Conservation (phyloP, 1,140 invertebrate species). For the Penaeus chinensis region DNA sequence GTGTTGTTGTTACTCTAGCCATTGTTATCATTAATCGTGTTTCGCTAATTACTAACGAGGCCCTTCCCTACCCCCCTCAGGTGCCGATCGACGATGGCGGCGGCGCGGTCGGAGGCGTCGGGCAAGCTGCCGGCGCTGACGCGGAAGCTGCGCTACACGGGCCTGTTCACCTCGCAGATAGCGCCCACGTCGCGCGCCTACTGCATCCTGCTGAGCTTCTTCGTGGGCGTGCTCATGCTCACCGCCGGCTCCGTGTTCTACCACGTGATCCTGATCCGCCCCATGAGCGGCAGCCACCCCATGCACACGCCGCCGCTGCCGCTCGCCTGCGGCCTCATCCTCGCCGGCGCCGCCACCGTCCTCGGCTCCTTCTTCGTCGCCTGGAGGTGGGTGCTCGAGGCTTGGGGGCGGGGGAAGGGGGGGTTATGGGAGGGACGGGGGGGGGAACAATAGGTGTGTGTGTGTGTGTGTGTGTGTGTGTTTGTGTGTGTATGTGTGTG, state of each 20-base stretch:
- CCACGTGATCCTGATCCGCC: constrained; percentile 47
- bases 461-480: no score
- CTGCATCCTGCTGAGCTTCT: constrained; percentile 42
- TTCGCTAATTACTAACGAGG: no score
- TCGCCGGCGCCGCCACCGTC: constrained; percentile 8
- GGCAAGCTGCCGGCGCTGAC: not conserved
- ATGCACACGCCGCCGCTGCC: constrained; percentile 55
- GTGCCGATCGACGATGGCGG: not conserved
- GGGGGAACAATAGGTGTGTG: no score
- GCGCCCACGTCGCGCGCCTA: constrained; percentile 55
- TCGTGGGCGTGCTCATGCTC: constrained; percentile 41
- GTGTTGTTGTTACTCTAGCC: no score
- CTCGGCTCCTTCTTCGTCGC: constrained; percentile 41
- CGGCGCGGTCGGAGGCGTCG: not conserved
- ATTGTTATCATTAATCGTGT: no score
- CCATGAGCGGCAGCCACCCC: constrained; percentile 49
- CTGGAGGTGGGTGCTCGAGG: constrained; percentile 30
- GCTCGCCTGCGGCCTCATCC: constrained; percentile 34
- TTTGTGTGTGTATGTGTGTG: no score
- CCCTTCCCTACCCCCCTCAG: not conserved
- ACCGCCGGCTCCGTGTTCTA: constrained; percentile 53
- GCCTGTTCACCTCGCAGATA: constrained; percentile 44
- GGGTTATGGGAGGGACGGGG: no score
- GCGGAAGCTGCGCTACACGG: constrained; percentile 35
- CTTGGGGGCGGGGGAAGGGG: no score